Base-by-base conservation (phyloP, 1,140 invertebrate species). In the Macrosteles quadrilineatus region DNA sequence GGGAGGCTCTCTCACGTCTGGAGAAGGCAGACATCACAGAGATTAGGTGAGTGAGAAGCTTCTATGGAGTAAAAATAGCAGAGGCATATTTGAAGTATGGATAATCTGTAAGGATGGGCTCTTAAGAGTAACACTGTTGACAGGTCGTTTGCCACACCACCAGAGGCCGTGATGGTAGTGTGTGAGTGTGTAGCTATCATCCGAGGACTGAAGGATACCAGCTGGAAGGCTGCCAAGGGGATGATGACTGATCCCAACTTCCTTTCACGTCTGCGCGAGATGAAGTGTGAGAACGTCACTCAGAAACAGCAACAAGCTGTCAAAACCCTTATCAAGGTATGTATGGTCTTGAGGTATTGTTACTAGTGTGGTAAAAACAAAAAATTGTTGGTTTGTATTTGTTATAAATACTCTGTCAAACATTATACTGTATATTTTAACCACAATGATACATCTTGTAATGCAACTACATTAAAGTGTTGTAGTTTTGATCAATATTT, bases 191-290 rank as follows among this genome's bases (percentile, higher is more conserved):
- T 96, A 25, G 91, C 91, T 0, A 92, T 96, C 64, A 84, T 96
- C 21, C 85, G 88, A 72, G 91, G 91, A 1, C 83, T 89, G 11
- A 93, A 91, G 73, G 94, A 96, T 57, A 87, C 96, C 0, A 91
- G 86, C 43, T 96, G 94, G 94, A 96, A 96, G 81, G 87, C 87
- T 14, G 93, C 92, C 0, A 95, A 94, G 77, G 91, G 85, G 14
- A 91, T 96, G 87, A 95, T 97, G 93, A 87, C 91, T 0, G 94
- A 96, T 78, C 89, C 92, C 0, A 92, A 88, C 78, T 97, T 96
- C 78, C 77, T 96, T 1, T 84, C 85, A 71, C 85, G 83, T 29
- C 80, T 97, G 1, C 91, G 91, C 81, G 91, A 95, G 76, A 90
- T 96, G 87, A 91, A 96, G 77, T 91, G 89, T 70, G 90, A 96